Conservation (phyloP, 1,140 invertebrate species). For the roundworm (Caenorhabditis elegans) region DNA sequence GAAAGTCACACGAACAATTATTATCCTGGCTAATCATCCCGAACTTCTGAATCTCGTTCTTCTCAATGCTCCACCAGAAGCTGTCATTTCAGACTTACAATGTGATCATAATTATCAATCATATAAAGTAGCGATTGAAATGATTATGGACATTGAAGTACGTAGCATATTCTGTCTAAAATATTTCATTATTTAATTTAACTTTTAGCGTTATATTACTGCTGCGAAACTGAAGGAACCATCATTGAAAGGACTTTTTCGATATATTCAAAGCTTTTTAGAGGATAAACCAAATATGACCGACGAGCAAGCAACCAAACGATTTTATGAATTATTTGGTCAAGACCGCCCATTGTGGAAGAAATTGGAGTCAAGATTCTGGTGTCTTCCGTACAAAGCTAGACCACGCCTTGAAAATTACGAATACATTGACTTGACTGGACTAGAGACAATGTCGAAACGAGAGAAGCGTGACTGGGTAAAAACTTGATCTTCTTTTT, state of each 20-base stretch:
- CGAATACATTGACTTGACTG: slow-evolving; percentile 3
- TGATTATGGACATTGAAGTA: background rate
- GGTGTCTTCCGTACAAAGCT: background rate
- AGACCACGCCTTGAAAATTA: background rate
- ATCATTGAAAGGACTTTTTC: background rate
- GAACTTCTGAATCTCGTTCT: background rate
- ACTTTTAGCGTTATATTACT: background rate
- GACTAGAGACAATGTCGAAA: background rate
- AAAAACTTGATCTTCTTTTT: background rate
- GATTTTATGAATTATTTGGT: background rate
- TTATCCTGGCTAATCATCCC: background rate
- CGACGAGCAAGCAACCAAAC: background rate
- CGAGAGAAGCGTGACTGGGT: background rate
- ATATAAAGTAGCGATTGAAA: background rate
- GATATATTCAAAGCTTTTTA: background rate
- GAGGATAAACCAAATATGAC: background rate
- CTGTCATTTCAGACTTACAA: background rate
- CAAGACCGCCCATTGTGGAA: slow-evolving; percentile 8
- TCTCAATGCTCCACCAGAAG: background rate
- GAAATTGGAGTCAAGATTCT: background rate
- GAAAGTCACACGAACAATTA: background rate
- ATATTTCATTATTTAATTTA: background rate
- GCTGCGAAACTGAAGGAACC: background rate
- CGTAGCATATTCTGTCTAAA: background rate
- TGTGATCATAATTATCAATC: background rate